Conservation (phyloP, 2,797 vertebrate genomes). For the Amblyopsis hoosieri region DNA sequence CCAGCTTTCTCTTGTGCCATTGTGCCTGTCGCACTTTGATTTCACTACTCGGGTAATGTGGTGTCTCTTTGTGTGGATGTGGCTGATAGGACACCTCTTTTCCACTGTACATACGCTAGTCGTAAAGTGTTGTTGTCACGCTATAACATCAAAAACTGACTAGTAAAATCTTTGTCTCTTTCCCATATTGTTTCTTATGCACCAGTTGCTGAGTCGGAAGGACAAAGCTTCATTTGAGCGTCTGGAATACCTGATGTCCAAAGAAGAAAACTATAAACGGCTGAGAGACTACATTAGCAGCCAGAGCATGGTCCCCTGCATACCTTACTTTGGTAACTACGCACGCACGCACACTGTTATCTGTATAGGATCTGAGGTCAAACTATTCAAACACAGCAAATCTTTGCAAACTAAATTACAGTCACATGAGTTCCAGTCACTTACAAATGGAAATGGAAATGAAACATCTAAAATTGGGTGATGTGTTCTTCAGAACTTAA, state of each 20-base stretch:
- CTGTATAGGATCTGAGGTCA: too few species aligned
- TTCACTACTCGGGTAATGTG: not conserved
- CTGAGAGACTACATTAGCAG: slow-evolving; percentile 96
- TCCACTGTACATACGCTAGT: not conserved
- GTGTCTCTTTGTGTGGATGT: not conserved
- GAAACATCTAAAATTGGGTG: not conserved
- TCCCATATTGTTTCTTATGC: not conserved
- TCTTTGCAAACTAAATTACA: too few species aligned
- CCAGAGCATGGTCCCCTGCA: slow-evolving; percentile 98
- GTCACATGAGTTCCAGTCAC: too few species aligned
- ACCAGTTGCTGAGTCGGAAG: slow-evolving; percentile 93
- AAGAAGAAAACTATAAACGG: slow-evolving; percentile 99
- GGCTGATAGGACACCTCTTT: not conserved
- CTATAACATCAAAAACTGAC: not conserved
- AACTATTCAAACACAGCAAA: not conserved
- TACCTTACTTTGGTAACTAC: slow-evolving; percentile 93
- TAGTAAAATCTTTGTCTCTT: not conserved
- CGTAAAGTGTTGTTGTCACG: not conserved
- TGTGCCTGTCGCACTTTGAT: not conserved
- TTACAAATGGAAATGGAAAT: too few species aligned
- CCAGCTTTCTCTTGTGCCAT: slow-evolving; percentile 1
- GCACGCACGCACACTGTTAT: not conserved
- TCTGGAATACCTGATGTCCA: slow-evolving; percentile 97
- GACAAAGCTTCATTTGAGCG: slow-evolving; percentile 97
- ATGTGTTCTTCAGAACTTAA: not conserved